Conservation (phyloP, 2,888 invertebrate genomes). For the Cheilosia grossa region DNA sequence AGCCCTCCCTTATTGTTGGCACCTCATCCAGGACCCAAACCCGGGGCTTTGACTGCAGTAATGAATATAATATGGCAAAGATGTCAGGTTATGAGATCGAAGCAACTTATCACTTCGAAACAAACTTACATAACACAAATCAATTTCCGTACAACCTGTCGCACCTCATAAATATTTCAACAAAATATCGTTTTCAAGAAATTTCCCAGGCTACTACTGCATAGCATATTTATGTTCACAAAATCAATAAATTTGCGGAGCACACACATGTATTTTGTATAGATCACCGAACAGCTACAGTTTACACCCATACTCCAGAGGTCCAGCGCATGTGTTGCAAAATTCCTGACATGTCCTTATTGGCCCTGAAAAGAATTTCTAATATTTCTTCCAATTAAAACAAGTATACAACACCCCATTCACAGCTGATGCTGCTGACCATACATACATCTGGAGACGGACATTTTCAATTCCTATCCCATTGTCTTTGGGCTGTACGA, state of each 20-base stretch:
- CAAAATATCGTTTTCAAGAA: neutral
- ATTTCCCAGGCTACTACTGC: neutral
- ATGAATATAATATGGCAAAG: too few species aligned
- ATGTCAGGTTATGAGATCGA: too few species aligned
- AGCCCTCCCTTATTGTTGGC: too few species aligned
- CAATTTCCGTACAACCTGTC: conserved; percentile 9
- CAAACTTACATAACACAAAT: neutral
- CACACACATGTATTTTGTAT: neutral
- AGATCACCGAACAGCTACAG: neutral
- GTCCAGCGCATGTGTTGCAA: conserved; percentile 22
- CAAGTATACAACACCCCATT: conserved; percentile 3
- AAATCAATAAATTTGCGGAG: neutral
- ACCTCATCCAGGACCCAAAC: too few species aligned
- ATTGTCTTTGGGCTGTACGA: conserved; percentile 1
- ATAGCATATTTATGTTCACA: conserved; percentile 1
- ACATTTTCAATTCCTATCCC: conserved; percentile 4
- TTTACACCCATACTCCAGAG: neutral
- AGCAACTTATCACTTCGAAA: too few species aligned
- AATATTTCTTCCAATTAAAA: conserved; percentile 36
- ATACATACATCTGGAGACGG: neutral
- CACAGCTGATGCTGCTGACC: conserved; percentile 10
- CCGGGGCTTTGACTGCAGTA: too few species aligned
- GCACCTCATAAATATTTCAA: conserved; percentile 13
- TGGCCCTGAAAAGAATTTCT: conserved; percentile 24
- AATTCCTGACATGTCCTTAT: conserved; percentile 20